Base-by-base conservation (phyloP, 2,113 vertebrate species). In the Falcunculus frontatus region DNA sequence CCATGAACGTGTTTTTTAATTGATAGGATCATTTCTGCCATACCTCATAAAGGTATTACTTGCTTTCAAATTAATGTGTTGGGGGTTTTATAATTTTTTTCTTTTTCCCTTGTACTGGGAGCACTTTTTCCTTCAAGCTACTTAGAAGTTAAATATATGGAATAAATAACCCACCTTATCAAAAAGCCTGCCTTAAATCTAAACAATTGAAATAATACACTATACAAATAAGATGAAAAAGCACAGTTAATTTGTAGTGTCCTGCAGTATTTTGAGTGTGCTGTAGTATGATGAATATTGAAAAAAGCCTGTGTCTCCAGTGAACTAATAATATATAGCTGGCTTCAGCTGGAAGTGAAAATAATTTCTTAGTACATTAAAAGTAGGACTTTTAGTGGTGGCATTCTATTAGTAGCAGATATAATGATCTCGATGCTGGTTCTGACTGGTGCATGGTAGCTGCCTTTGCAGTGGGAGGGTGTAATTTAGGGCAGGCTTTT, bases 41-140 rank as follows among this genome's bases (percentile, higher is more conserved):
- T 52, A 37, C 6, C 32, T 86, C 30, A 30, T 32, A 37, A 3
- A 75, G 20, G 8, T 57, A 53, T 56, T 60, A 59, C 23, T 89
- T 84, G 13, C 32, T 93, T 76, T 21, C 59, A 72, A 60, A 53
- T 10, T 16, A 55, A 11, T 18, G 32, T 20, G 25, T 13, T 39
- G 10, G 4, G 4, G 0, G 0, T 1, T 69, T 81, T 47, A 1
- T n/a, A 21, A 30, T 16, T 44, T 16, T 47, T 93, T 79, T 49
- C 13, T 60, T 72, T 78, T 75, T 39, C 63, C 32, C 13, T 49
- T 82, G 37, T 72, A 49, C 84, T 53, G 37, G 20, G 27, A 75
- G 12, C 22, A 56, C 29, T 41, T 92, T 52, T 47, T 41, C 16
- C 44, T 87, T 92, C 39, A 91, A 56, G 32, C 49, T 57, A 88